Evolutionary conservation across 1,140 invertebrate genomes (phyloP).

Genomic region (Sipha flava): DNA sequence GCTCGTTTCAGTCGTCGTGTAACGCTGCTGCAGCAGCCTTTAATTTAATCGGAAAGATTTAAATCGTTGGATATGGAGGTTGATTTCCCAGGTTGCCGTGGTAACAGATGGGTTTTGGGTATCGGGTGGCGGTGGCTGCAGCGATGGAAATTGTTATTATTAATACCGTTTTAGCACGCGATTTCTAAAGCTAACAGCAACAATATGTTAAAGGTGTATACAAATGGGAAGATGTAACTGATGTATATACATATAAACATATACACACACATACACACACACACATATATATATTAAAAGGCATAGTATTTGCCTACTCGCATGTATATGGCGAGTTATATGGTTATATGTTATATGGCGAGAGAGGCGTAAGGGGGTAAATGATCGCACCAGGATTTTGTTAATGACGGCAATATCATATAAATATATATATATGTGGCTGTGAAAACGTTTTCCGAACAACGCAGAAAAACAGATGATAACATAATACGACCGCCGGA

Average conservation of each 20-base stretch:
- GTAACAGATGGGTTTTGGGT: background rate
- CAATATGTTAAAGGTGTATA: background rate
- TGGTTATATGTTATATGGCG: too few relatives aligned
- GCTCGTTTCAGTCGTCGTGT: too few relatives aligned
- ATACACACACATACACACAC: too few relatives aligned
- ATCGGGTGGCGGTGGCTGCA: background rate
- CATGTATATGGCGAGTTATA: too few relatives aligned
- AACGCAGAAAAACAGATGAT: background rate
- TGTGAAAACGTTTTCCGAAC: background rate
- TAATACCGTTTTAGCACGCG: background rate
- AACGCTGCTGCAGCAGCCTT: background rate
- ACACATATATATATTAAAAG: too few relatives aligned
- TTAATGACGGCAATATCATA: conserved; percentile 9
- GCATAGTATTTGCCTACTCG: too few relatives aligned
- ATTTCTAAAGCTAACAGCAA: background rate
- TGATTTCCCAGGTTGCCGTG: background rate
- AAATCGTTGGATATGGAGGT: background rate
- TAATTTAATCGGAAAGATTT: conserved; percentile 3
- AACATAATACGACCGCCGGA: background rate
- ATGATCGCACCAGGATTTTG: background rate
- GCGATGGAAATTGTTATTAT: background rate
- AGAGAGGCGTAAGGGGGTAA: too few relatives aligned
- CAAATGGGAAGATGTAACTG: too few relatives aligned
- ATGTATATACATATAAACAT: too few relatives aligned
- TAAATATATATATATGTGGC: background rate